Evolutionary conservation across 2,888 invertebrate genomes (phyloP), one percentile per base, ranked within the genome.

Genomic region (Entomobrya multifasciata): DNA sequence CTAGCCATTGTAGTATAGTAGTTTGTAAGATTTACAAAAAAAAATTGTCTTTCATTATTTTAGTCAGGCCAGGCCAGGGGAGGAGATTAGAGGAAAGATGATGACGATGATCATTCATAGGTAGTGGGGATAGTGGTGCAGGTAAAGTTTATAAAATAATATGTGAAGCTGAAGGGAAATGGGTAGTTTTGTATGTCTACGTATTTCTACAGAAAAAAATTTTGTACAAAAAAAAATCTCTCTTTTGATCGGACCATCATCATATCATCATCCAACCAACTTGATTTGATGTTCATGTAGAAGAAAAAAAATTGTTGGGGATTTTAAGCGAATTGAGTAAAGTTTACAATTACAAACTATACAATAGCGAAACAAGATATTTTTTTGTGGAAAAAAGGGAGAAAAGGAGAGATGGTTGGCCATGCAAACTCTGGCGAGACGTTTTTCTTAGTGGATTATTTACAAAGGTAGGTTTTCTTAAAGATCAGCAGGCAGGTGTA

Each of bases 11-110:
- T 25, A 65, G 41, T 10, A 41, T 65, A 65, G 65, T 65, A 62
- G 30, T 27, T 60, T n/a, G n/a, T n/a, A 36, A 36, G 36, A 36
- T 65, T 13, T 62, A n/a, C 30, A 60, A 27, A 36, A 15, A 62
- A 62, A 62, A 62, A 41, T 17, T 65, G 65, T 65, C 65, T 65
- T 41, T 41, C 65, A 36, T n/a, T n/a, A n/a, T 36, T 65, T 65
- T 36, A 36, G 36, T 36, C 65, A 65, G 41, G 41, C n/a, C 20
- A 60, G 60, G n/a, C 25, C 15, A 22, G 25, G 8, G 30, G 27
- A 41, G 13, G 15, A 11, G 17, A 44, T 17, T 25, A 20, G 49
- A 49, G 70, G 47, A 41, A 10, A 17, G 49, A 49, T 27, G 49
- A 47, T 72, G 49, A 10, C 27, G 30, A 60, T 15, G 13, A 67